phyloP scores from a whole-genome alignment of 2,797 vertebrate species.

The Harpagifer antarcticus region DNA sequence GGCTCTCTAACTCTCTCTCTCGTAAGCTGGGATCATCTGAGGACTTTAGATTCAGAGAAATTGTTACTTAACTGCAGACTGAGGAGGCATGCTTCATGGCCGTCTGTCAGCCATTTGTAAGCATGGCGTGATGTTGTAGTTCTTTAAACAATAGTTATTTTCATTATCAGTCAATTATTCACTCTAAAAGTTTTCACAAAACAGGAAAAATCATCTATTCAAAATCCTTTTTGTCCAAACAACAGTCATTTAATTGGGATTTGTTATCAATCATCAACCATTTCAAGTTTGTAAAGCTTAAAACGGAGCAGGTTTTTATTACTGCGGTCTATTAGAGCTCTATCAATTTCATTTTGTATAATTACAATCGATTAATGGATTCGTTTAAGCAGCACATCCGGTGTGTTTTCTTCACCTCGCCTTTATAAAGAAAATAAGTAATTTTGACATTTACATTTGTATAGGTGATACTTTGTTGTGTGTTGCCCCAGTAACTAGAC shows the following conservation, averaged over 20 bases:
- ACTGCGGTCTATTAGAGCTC: not conserved
- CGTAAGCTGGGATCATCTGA: conserved; percentile 66
- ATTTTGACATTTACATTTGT: not conserved
- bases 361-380: not conserved
- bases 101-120: conserved; percentile 26
- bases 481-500: conserved; percentile 21
- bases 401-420: not conserved
- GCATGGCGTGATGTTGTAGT: not conserved
- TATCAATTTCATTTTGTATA: no score
- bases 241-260: not conserved
- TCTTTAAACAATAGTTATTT: not conserved
- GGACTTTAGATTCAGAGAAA: conserved; percentile 58
- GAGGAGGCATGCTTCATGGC: conserved; percentile 9
- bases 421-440: not conserved
- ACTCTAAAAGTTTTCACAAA: not conserved
- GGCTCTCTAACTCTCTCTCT: conserved; percentile 41
- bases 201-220: not conserved
- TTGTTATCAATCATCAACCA: not conserved
- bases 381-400: not conserved
- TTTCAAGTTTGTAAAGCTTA: not conserved
- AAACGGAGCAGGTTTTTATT: not conserved
- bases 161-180: not conserved
- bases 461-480: not conserved
- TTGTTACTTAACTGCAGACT: conserved; percentile 32
- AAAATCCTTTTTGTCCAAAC: not conserved